phyloP scores from a whole-genome alignment of 2,113 vertebrate species.

The Thoracochromis brauschi region DNA sequence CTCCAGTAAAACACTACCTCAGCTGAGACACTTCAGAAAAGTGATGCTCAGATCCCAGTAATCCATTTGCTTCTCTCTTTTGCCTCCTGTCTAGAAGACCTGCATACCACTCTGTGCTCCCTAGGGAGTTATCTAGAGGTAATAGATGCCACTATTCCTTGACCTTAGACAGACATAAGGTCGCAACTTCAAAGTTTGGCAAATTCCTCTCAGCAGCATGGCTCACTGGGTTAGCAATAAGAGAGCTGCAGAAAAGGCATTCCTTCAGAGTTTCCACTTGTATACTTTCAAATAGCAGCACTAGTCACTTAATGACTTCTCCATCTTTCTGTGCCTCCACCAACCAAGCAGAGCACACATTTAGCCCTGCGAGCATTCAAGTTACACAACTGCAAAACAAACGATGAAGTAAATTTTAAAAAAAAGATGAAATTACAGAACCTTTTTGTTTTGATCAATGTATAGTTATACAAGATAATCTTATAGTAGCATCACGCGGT shows the following conservation, averaged over 20 bases:
- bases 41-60: constrained; percentile 14
- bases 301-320: constrained; percentile 48
- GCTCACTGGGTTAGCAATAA: constrained; percentile 17
- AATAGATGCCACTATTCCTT: constrained; percentile 41
- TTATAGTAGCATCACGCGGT: background rate
- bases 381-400: background rate
- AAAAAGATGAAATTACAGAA: background rate
- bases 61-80: constrained; percentile 18
- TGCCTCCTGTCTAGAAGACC: background rate
- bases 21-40: background rate
- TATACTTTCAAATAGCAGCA: constrained; percentile 39
- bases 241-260: constrained; percentile 8
- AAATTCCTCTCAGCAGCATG: constrained; percentile 17
- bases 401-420: rapidly evolving
- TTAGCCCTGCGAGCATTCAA: background rate
- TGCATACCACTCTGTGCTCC: constrained; percentile 2
- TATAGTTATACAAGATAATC: background rate
- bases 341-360: background rate
- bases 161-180: constrained; percentile 34
- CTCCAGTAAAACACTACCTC: constrained; percentile 31
- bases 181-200: constrained; percentile 53
- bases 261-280: constrained; percentile 51
- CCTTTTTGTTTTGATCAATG: background rate
- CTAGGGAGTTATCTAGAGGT: constrained; percentile 14
- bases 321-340: constrained; percentile 38